phyloP scores from a whole-genome alignment of 2,888 invertebrate species.

The Scaeva pyrastri region DNA sequence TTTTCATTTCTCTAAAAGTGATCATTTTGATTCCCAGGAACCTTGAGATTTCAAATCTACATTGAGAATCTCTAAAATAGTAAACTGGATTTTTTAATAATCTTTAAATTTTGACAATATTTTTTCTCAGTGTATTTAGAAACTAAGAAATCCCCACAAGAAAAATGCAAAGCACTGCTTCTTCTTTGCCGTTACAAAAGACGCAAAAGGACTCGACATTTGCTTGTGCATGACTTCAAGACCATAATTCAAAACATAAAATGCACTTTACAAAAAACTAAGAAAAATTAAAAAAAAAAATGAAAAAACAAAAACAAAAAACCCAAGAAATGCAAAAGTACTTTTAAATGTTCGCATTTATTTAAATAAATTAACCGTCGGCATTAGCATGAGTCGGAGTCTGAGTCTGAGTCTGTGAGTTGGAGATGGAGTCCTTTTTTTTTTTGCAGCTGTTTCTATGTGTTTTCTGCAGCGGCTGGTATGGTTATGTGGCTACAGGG shows the following conservation, averaged over 20 bases:
- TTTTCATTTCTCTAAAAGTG: too few relatives aligned
- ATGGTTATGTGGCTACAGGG: slow-evolving; percentile 25
- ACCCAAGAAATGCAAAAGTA: slow-evolving; percentile 1
- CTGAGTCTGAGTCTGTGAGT: too few relatives aligned
- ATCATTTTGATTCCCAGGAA: too few relatives aligned
- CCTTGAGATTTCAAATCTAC: too few relatives aligned
- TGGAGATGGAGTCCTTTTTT: too few relatives aligned
- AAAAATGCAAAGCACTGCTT: slow-evolving; percentile 1
- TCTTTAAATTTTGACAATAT: too few relatives aligned
- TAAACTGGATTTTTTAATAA: too few relatives aligned
- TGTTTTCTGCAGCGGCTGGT: background rate
- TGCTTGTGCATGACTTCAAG: slow-evolving; percentile 45
- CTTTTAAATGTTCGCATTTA: slow-evolving; percentile 58
- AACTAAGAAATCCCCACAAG: background rate
- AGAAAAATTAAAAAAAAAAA: background rate
- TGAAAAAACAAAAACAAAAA: background rate
- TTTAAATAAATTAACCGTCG: slow-evolving; percentile 64
- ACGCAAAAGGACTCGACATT: slow-evolving; percentile 36
- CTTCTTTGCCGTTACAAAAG: background rate
- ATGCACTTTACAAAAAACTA: slow-evolving; percentile 47
- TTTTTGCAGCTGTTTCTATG: background rate
- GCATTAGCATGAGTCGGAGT: slow-evolving; percentile 33
- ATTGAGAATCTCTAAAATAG: too few relatives aligned
- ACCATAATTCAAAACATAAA: slow-evolving; percentile 62
- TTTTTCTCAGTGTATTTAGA: background rate